These are phyloP conservation scores for Synaphobranchus kaupii DNA, from an alignment of 2,797 vertebrate genomes.

Conservation along the genomic window DNA sequence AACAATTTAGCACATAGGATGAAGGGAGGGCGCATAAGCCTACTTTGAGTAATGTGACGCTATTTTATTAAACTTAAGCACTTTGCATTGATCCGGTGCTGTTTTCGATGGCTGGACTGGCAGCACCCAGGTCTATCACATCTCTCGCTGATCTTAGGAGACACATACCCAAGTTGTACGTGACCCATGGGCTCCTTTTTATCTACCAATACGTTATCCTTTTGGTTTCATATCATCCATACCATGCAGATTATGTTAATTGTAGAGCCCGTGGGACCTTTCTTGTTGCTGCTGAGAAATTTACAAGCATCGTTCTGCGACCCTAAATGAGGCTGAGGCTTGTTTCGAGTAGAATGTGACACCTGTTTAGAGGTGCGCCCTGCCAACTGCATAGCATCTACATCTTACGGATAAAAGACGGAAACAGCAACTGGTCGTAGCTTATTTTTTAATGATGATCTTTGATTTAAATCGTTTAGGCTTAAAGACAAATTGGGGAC, in stretches of 20 bases:
- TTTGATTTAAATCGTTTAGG: not conserved
- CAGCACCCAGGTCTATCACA: not conserved
- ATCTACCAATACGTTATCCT: not conserved
- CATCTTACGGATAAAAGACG: not conserved
- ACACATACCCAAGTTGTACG: not conserved
- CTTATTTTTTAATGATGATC: not conserved
- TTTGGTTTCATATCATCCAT: not conserved
- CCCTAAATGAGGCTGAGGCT: not conserved
- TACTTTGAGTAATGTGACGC: not conserved
- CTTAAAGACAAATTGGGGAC: not conserved
- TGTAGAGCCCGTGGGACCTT: not conserved
- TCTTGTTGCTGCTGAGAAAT: not conserved
- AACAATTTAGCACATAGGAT: not conserved
- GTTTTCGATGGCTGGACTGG: not conserved
- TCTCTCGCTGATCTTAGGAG: not conserved
- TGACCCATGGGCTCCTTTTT: not conserved
- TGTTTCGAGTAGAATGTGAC: not conserved
- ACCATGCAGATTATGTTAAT: not conserved
- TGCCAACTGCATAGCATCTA: not conserved
- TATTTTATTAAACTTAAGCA: not conserved
- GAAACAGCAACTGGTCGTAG: not conserved
- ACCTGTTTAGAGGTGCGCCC: not conserved
- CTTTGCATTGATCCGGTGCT: not conserved
- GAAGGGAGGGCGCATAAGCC: not conserved
- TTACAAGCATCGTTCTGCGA: not conserved